phyloP scores from a whole-genome alignment of 92 coral and sea anemone species.

The Actinernus sp. region DNA sequence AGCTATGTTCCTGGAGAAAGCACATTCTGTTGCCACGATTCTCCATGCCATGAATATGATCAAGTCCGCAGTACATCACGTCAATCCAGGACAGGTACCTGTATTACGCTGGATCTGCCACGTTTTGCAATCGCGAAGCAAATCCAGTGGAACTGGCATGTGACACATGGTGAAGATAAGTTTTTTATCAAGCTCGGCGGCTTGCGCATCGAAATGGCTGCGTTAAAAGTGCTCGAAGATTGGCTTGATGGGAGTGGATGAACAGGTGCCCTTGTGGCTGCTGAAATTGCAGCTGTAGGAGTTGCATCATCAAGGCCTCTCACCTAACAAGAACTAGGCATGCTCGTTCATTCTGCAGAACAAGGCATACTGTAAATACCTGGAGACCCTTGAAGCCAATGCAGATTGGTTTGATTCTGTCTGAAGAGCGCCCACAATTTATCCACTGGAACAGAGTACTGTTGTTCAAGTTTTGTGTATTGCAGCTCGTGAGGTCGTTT shows the following conservation, averaged over 20 bases:
- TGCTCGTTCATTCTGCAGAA: conserved; percentile 25
- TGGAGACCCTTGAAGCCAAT: conserved; percentile 1
- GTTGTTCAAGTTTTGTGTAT: conserved; percentile 27
- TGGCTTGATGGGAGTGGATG: too few relatives aligned
- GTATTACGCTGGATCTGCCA: conserved; percentile 44
- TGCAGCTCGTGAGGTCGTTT: conserved; percentile 32
- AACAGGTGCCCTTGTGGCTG: too few relatives aligned
- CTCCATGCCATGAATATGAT: conserved; percentile 42
- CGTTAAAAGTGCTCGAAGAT: too few relatives aligned
- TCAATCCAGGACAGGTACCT: conserved; percentile 50
- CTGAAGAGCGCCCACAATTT: conserved; percentile 33
- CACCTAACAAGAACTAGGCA: conserved; percentile 15
- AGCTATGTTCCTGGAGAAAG: conserved; percentile 31
- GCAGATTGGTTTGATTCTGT: not conserved
- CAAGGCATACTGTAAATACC: conserved; percentile 37
- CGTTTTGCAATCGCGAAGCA: conserved; percentile 36
- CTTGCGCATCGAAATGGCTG: too few relatives aligned
- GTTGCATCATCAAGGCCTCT: conserved; percentile 53
- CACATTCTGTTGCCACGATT: conserved; percentile 41
- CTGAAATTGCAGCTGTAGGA: too few relatives aligned
- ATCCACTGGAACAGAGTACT: conserved; percentile 29
- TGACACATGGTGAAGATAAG: conserved; percentile 34
- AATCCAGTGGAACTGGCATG: conserved; percentile 55
- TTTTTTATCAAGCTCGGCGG: conserved; percentile 53
- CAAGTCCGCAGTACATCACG: conserved; percentile 31